A percentile compares a stretch with the other conserved stretches of the same genome.
Evolutionary conservation across 1,140 invertebrate species (phyloP).

Genomic region (Conopomorpha cramerella): DNA sequence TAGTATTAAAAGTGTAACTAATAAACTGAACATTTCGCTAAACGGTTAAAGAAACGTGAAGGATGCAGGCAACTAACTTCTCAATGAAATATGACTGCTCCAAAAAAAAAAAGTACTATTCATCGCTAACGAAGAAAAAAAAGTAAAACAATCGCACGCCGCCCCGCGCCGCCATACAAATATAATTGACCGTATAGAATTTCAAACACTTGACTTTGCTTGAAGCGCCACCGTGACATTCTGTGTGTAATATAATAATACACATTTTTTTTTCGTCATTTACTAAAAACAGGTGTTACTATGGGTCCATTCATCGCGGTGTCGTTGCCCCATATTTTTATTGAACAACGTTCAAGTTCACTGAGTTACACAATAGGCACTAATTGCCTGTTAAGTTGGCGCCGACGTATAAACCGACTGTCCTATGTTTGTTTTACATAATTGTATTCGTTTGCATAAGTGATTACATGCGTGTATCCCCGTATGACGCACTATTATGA

Average conservation of each 20-base stretch:
- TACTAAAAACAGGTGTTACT: slow-evolving; percentile 47
- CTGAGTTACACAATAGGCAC: slow-evolving; percentile 43
- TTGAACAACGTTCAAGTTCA: slow-evolving; percentile 47
- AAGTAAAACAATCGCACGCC: slow-evolving; percentile 5
- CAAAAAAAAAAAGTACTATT: too few relatives aligned
- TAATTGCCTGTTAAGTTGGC: slow-evolving; percentile 46
- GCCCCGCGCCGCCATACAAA: slow-evolving; percentile 23
- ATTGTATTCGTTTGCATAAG: slow-evolving; percentile 52
- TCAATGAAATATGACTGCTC: too few relatives aligned
- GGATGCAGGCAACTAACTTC: too few relatives aligned
- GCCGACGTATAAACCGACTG: slow-evolving; percentile 46
- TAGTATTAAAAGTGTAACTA: too few relatives aligned
- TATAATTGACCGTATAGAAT: slow-evolving; percentile 31
- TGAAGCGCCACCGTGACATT: too few relatives aligned
- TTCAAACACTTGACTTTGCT: slow-evolving; percentile 39
- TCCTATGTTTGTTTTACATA: slow-evolving; percentile 47
- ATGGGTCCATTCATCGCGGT: slow-evolving; percentile 23
- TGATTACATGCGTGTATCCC: slow-evolving; percentile 52
- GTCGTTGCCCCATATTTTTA: slow-evolving; percentile 55
- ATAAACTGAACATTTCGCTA: too few relatives aligned
- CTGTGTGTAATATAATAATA: too few relatives aligned
- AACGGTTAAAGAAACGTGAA: too few relatives aligned
- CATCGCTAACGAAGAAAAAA: too few relatives aligned
- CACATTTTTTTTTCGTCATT: slow-evolving; percentile 7
- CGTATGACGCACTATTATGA: too few relatives aligned